These are phyloP conservation scores for Gulo gulo DNA, from an alignment of 2,113 vertebrate genomes.

Conservation along the genomic window DNA sequence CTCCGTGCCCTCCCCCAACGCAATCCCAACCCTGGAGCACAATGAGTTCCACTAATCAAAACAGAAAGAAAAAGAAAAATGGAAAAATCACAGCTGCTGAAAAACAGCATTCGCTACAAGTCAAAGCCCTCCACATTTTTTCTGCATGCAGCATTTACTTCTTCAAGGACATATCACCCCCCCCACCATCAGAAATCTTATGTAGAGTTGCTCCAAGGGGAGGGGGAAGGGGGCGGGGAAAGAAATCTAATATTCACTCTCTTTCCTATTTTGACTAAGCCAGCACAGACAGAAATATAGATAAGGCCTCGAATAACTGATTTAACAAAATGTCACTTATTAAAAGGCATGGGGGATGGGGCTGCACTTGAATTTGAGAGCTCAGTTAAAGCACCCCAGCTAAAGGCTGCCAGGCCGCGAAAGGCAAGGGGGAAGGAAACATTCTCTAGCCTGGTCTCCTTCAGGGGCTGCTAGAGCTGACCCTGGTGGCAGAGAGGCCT, in stretches of 20 bases:
- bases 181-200: conserved; percentile 78
- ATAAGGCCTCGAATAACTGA: conserved; percentile 72
- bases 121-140: conserved; percentile 77
- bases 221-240: conserved; percentile 40
- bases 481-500: background rate
- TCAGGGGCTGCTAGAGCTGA: background rate
- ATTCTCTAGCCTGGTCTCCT: conserved; percentile 27
- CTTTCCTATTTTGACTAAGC: conserved; percentile 82
- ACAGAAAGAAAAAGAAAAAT: conserved; percentile 69
- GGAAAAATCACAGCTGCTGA: conserved; percentile 74
- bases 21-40: conserved; percentile 59
- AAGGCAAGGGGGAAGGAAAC: conserved; percentile 26
- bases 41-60: conserved; percentile 74
- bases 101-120: conserved; percentile 72
- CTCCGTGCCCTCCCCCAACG: background rate
- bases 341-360: conserved; percentile 65
- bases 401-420: conserved; percentile 31
- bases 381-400: conserved; percentile 54
- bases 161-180: conserved; percentile 84
- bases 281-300: conserved; percentile 75
- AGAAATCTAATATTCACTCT: conserved; percentile 81
- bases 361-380: conserved; percentile 67
- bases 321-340: conserved; percentile 75
- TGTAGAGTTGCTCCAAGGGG: conserved; percentile 66
- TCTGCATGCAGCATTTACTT: conserved; percentile 70